These are phyloP conservation scores for Encarsia formosa DNA, from an alignment of 2,888 invertebrate genomes.

Conservation along the genomic window DNA sequence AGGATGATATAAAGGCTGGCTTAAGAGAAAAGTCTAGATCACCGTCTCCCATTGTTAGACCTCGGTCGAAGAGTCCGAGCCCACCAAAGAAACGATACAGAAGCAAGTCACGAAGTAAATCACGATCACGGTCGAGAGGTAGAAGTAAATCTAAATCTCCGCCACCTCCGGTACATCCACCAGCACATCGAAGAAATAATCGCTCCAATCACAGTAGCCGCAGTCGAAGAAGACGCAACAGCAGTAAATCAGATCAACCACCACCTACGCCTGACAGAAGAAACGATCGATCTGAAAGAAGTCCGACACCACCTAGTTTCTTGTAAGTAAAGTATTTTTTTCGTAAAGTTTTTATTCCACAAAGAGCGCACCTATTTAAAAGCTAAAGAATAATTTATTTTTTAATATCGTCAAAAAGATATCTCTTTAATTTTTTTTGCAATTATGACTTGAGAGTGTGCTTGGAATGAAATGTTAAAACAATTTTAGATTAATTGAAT, in stretches of 20 bases:
- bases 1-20: conserved; percentile 74
- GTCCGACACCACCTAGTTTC: conserved; percentile 71
- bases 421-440: no score
- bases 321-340: conserved; percentile 60
- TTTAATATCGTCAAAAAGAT: no score
- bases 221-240: conserved; percentile 52
- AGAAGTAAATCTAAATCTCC: conserved; percentile 53
- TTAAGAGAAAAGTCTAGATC: conserved; percentile 69
- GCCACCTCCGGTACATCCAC: conserved; percentile 37
- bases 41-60: conserved; percentile 76
- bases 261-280: conserved; percentile 38
- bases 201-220: conserved; percentile 50
- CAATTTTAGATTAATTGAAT: no score
- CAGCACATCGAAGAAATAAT: conserved; percentile 47
- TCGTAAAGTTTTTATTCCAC: no score
- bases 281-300: conserved; percentile 50
- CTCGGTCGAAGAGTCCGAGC: conserved; percentile 67
- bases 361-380: no score
- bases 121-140: conserved; percentile 55
- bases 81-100: conserved; percentile 74
- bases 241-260: conserved; percentile 38
- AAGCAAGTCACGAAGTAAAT: conserved; percentile 59
- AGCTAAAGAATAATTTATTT: no score
- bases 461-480: no score
- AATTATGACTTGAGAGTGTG: no score